Conservation (phyloP, 2,888 invertebrate genomes). For the Antheraea assamensis region DNA sequence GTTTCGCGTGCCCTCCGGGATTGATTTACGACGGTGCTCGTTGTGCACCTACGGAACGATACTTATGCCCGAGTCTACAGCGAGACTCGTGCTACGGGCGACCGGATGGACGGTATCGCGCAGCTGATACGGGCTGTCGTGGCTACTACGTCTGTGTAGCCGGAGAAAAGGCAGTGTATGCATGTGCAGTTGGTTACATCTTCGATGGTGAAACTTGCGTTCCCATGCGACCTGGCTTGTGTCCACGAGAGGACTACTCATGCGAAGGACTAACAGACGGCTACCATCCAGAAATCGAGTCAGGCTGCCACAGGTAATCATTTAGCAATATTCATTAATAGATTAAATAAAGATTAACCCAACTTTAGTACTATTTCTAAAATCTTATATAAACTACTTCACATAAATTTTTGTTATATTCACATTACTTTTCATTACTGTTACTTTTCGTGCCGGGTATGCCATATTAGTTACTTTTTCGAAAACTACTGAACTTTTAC, state of each 20-base stretch:
- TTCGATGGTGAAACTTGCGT: constrained; percentile 83
- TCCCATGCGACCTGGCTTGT: constrained; percentile 54
- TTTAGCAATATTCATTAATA: background rate
- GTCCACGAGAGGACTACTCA: constrained; percentile 66
- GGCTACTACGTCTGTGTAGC: constrained; percentile 82
- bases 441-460: background rate
- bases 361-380: background rate
- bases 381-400: background rate
- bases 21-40: constrained; percentile 71
- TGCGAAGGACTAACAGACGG: constrained; percentile 79
- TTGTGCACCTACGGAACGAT: constrained; percentile 59
- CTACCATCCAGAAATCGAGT: constrained; percentile 80
- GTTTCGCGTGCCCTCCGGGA: constrained; percentile 66
- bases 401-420: background rate
- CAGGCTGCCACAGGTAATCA: constrained; percentile 75
- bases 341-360: background rate
- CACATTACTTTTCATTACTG: background rate
- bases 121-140: constrained; percentile 77
- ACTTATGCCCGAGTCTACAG: constrained; percentile 75
- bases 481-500: background rate
- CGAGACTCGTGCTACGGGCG: constrained; percentile 77
- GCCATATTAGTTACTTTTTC: background rate
- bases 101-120: constrained; percentile 80
- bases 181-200: constrained; percentile 75
- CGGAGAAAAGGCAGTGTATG: constrained; percentile 81